Evolutionary conservation across 2,888 invertebrate species (phyloP).

Genomic region (Ormyrus labotus): DNA sequence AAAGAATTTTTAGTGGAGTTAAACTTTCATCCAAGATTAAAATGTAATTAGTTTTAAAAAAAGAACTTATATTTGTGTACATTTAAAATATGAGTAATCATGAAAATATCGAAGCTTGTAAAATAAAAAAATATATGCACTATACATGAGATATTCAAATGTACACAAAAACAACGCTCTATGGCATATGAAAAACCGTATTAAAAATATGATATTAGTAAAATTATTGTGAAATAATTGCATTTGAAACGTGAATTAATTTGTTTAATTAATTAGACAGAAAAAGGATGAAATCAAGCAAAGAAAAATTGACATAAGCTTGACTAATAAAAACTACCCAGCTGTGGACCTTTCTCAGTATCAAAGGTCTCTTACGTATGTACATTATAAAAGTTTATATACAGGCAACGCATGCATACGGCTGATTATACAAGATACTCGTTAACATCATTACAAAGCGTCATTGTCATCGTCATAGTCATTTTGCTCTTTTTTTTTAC

Average conservation of each 20-base stretch:
- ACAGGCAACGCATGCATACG: conserved; percentile 67
- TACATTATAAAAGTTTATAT: conserved; percentile 61
- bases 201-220: too few species aligned
- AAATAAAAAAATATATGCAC: not conserved
- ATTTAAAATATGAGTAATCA: not conserved
- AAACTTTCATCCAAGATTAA: conserved; percentile 41
- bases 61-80: not conserved
- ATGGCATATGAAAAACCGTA: too few species aligned
- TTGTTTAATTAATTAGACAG: not conserved
- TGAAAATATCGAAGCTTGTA: not conserved
- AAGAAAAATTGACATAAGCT: conserved; percentile 41
- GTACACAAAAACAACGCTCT: not conserved
- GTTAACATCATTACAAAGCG: conserved; percentile 47
- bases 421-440: conserved; percentile 59
- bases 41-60: not conserved
- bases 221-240: too few species aligned
- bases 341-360: conserved; percentile 75
- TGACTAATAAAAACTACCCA: conserved; percentile 67
- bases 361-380: conserved; percentile 75
- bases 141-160: not conserved
- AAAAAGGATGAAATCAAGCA: conserved; percentile 1
- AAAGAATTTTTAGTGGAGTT: conserved; percentile 26
- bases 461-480: conserved; percentile 48
- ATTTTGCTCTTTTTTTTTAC: conserved; percentile 15
- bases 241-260: not conserved